Base-by-base conservation (phyloP, 1,140 invertebrate species). In the Psilanteris sp. region DNA sequence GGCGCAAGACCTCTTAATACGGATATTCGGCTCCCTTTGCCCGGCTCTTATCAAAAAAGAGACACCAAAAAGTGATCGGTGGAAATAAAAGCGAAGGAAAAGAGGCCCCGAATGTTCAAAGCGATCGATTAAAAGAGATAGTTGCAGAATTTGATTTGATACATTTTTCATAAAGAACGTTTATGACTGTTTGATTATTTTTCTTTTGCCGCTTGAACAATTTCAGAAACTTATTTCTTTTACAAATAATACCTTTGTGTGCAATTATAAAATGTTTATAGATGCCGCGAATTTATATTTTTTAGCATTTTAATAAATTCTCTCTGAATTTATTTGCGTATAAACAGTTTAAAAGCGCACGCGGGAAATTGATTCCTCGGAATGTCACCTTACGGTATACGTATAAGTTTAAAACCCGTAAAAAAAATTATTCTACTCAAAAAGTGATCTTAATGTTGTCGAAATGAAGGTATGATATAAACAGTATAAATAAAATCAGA, bases 401-500 rank as follows among this genome's bases (percentile, higher is more conserved):
- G n/a, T n/a, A n/a, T n/a, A n/a, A n/a, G 16, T 20, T 20, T 36
- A 1, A 10, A 31, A 34, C 16, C 15, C 8, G n/a, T n/a, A 37
- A 22, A 36, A 70, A 61, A 57, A 61, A 14, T 50, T 24, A 37
- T n/a, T 7, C 10, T 9, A 27, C 10, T 6, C 15, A 34, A 36
- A 41, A 32, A 31, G 27, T 52, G 67, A 70, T 76, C 74, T 83
- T 81, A 80, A 82, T 81, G 81, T 75, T 62, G 46, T 66, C 71
- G 66, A 80, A 73, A 71, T 50, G 77, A 32, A 43, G 52, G 54
- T 50, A 74, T 76, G 54, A 44, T 73, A 77, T 79, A 81, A 83
- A 79, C 74, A 74, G 80, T 81, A 82, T 82, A 81, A 81, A 82
- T 82, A 82, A 82, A 81, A 82, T 82, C 79, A 76, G 66, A 41